Evolutionary conservation across 2,113 vertebrate species (phyloP), one percentile per base, ranked within the genome.

Genomic region (Paedocypris sp.): DNA sequence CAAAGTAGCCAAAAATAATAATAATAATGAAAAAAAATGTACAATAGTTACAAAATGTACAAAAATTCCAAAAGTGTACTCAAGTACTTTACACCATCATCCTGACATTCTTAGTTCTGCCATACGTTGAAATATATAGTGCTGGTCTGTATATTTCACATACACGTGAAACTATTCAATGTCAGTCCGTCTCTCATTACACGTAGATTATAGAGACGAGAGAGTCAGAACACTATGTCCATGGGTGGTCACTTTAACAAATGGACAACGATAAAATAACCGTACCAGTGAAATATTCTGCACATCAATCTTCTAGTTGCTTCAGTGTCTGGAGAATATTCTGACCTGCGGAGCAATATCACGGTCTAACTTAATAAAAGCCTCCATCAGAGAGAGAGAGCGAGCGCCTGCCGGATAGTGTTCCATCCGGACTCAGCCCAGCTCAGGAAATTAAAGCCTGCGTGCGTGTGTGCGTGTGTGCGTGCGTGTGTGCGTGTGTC

Each of bases 311-410:
- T 81, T 78, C 73, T 64, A 66, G 84, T 88, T 20, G 22, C 39
- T 20, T 56, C 52, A 84, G 88, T 93, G 91, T 93, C 91, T 87
- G 88, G 88, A 82, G 73, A 32, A 58, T 58, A 58, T 32, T 20
- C 39, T 56, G 31, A 60, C 39, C 29, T 13, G 10, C 19, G 33
- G 25, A 38, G 11, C 3, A 49, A 91, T 91, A 91, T 90, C 88
- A 92, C 90, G 84, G 73, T 89, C 86, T 87, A 82, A 82, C 89
- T 90, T 87, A 89, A 90, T 91, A 87, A 86, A 85, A 83, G 75
- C 66, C 35, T 41, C 54, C 52, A 56, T 41, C 58, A 62, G 20
- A 16, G 50, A 49, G 5, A 53, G 26, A 56, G 47, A 66, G 51
- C 41, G 33, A 11, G 66, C n/a, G n/a, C n/a, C n/a, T n/a, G 69